Evolutionary conservation across 2,888 invertebrate species (phyloP).

Genomic region (Meiosimyza platycephala): DNA sequence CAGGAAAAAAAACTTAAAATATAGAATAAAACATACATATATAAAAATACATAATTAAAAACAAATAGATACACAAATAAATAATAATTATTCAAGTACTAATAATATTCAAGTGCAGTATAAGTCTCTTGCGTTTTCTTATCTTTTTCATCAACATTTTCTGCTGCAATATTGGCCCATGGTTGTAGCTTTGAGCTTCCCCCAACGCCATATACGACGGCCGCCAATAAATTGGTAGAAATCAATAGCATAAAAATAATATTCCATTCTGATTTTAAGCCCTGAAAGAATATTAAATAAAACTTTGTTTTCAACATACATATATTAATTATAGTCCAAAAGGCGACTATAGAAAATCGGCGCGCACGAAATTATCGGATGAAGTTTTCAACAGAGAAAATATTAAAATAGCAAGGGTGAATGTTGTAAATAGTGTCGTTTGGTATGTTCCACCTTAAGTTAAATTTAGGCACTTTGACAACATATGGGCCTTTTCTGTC

Average conservation of each 20-base stretch:
- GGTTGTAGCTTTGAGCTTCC: slow-evolving; percentile 65
- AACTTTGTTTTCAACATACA: background rate
- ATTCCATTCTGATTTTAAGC: slow-evolving; percentile 66
- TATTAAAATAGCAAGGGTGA: no score
- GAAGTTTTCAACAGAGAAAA: no score
- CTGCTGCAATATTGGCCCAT: slow-evolving; percentile 59
- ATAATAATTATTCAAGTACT: background rate
- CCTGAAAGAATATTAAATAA: slow-evolving; percentile 51
- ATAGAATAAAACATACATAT: no score
- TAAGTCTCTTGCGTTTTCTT: slow-evolving; percentile 20
- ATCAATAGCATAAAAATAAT: slow-evolving; percentile 63
- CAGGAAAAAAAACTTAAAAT: no score
- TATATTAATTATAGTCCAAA: no score
- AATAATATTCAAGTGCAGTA: slow-evolving; percentile 3
- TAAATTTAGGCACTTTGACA: no score
- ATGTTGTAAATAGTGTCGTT: no score
- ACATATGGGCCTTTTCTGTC: no score
- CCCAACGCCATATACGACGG: slow-evolving; percentile 62
- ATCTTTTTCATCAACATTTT: slow-evolving; percentile 22
- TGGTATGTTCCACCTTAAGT: no score
- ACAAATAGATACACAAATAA: no score
- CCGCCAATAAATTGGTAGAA: slow-evolving; percentile 60
- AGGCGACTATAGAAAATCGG: background rate
- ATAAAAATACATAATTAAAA: no score
- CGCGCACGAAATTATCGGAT: no score